Base-by-base conservation (phyloP, 2,797 vertebrate species). In the Pangasius macronema region DNA sequence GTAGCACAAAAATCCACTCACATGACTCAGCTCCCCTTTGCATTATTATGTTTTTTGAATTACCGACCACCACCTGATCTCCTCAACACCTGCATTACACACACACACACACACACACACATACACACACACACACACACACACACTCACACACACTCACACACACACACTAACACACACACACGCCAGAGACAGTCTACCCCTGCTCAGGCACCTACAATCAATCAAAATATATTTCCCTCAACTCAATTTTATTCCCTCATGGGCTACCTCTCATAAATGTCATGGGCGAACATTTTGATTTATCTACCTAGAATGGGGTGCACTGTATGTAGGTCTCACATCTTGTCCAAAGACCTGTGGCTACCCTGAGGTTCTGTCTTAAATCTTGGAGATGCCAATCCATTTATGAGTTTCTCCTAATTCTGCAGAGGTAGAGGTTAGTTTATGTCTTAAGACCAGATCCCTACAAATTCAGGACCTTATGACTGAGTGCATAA, bases 221-320 rank as follows among this genome's bases (percentile, higher is more conserved):
- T 86, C 72, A 87, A 85, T 88, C 82, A 89, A 86, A 90, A 88
- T 75, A 82, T 72, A 87, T 87, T 88, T 81, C 77, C 79, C 39
- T 53, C 84, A 87, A 88, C 79, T 89, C 85, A 86, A 82, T 82
- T 65, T 57, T 81, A 72, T 85, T 87, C 86, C 68, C 82, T 88
- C 67, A 73, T 85, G 87, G 80, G 82, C 83, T 88, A 61, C 77
- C 67, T 79, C 73, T 76, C 86, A 86, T 91, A 90, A 90, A 90
- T 89, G 82, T 87, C 90, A 85, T 67, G 76, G 87, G 82, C 68
- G 83, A 84, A 86, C 77, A 83, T 86, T 88, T 88, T 88, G 33
- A 89, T 91, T 88, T 89, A 83, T 77, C 80, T 85, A 81, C 63
- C 80, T 82, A 79, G 84, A 57, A 89, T 85, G 76, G 81, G n/a